Evolutionary conservation across 2,113 vertebrate genomes (phyloP).

Genomic region (Microcebus ravelobensis): DNA sequence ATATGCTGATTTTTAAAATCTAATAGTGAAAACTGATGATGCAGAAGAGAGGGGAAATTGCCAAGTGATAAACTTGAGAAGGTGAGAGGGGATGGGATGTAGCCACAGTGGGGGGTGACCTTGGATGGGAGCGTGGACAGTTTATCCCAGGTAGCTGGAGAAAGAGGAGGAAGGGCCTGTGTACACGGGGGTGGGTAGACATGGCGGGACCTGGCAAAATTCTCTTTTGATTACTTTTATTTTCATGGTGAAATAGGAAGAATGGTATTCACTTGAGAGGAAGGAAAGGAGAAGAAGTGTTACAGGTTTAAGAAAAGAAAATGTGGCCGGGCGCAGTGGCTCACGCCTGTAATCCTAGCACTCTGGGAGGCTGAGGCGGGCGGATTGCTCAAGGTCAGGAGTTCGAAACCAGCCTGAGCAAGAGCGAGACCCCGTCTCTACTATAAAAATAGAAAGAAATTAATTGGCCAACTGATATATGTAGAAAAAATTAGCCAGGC

Average conservation of each 20-base stretch:
- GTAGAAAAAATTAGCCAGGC: too few species aligned
- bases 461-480: too few species aligned
- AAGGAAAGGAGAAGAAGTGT: neutral
- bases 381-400: too few species aligned
- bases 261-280: conserved; percentile 4
- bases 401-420: too few species aligned
- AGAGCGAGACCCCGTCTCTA: too few species aligned
- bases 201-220: neutral
- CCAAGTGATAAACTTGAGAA: neutral
- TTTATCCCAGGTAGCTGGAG: neutral
- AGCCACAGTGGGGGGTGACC: too few species aligned
- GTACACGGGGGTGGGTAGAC: neutral
- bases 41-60: neutral
- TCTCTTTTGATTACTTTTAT: neutral
- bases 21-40: neutral
- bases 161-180: neutral
- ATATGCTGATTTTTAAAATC: neutral
- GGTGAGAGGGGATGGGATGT: neutral
- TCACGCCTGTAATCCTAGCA: too few species aligned
- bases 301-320: neutral
- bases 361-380: too few species aligned
- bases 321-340: too few species aligned
- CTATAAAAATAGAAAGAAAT: too few species aligned
- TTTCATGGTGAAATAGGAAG: neutral
- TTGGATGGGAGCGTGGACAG: neutral